These are phyloP conservation scores for Ganaspis sp. DNA, from an alignment of 1,140 invertebrate species.

Conservation along the genomic window DNA sequence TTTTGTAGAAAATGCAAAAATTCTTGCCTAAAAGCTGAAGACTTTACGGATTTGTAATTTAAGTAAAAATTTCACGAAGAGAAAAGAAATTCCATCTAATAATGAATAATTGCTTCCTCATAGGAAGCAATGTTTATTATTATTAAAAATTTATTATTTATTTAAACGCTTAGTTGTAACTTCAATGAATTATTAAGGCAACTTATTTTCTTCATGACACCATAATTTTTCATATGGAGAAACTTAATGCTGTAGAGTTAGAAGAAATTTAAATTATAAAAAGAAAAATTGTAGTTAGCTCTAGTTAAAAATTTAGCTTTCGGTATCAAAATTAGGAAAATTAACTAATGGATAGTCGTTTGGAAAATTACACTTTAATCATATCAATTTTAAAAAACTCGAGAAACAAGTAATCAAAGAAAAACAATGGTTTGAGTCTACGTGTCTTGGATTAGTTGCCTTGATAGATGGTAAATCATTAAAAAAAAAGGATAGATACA, in stretches of 20 bases:
- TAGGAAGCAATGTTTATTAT: no score
- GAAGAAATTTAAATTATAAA: constrained; percentile 13
- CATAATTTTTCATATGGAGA: background rate
- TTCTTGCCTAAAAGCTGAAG: background rate
- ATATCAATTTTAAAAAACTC: constrained; percentile 8
- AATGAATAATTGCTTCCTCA: no score
- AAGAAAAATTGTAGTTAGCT: background rate
- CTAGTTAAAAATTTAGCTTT: constrained; percentile 15
- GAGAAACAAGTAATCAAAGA: background rate
- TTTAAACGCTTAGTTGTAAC: background rate
- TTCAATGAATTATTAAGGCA: constrained; percentile 7
- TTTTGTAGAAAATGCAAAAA: background rate
- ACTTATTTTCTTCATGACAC: background rate
- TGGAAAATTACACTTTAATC: background rate
- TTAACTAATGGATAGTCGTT: background rate
- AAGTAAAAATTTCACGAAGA: background rate
- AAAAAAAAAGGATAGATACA: constrained; percentile 44
- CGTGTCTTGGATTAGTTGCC: constrained; percentile 69
- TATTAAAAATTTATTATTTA: background rate
- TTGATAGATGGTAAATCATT: constrained; percentile 61
- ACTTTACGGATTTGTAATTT: background rate
- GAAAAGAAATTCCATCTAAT: background rate
- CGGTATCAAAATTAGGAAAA: constrained; percentile 18
- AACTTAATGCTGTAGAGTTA: background rate
- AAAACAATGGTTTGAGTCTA: constrained; percentile 44